These are phyloP conservation scores for Lepus timidus DNA, from an alignment of 2,113 vertebrate genomes.

Conservation along the genomic window DNA sequence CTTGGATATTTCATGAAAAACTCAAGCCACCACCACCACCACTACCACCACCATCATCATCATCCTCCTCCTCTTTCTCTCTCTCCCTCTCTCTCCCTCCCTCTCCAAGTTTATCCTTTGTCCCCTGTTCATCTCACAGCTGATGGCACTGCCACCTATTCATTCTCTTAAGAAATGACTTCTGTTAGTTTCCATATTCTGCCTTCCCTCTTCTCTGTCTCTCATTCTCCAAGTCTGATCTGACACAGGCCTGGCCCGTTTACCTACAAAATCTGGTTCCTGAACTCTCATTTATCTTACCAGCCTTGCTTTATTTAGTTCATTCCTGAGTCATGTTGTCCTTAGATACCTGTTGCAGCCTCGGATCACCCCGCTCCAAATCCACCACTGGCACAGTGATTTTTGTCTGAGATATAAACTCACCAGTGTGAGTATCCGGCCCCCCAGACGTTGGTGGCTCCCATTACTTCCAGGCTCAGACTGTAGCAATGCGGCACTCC, in stretches of 20 bases:
- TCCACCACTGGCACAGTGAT: not conserved
- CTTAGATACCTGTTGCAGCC: not conserved
- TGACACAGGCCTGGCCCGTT: no score
- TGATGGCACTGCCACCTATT: not conserved
- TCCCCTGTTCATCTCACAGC: not conserved
- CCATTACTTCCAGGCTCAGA: not conserved
- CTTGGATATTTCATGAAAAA: not conserved
- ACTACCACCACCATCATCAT: no score
- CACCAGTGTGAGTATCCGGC: not conserved
- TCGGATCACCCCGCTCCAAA: not conserved
- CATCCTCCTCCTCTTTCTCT: no score
- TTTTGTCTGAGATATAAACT: not conserved
- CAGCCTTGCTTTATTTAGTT: not conserved
- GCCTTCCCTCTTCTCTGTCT: not conserved
- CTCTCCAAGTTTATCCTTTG: not conserved
- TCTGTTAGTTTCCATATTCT: not conserved
- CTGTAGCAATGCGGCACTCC: not conserved
- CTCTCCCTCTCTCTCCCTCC: not conserved
- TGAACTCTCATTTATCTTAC: not conserved
- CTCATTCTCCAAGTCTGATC: not conserved
- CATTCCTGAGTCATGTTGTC: not conserved
- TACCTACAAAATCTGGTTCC: not conserved
- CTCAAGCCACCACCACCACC: not conserved
- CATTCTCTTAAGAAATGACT: not conserved
- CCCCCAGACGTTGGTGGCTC: not conserved